A percentile compares a stretch with the other conserved stretches of the same genome.
These are phyloP conservation scores for Hydrolagus affinis DNA, from an alignment of 2,113 vertebrate genomes.

Conservation along the genomic window DNA sequence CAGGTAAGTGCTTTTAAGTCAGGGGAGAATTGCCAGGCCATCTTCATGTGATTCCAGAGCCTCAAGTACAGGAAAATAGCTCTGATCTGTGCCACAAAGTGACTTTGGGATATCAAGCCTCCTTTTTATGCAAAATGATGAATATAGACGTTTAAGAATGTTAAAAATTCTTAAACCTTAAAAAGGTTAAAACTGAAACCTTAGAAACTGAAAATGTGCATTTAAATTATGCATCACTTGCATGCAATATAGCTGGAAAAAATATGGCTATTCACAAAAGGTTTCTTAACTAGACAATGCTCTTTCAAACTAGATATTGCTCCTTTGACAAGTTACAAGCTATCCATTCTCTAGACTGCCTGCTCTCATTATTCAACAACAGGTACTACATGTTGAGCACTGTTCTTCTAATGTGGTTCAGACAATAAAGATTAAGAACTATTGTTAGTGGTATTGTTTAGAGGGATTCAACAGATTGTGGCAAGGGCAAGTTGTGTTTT, in stretches of 20 bases:
- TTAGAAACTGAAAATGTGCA: neutral
- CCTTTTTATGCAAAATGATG: neutral
- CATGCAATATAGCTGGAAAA: neutral
- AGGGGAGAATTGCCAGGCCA: neutral
- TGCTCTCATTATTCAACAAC: no score
- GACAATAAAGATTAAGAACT: neutral
- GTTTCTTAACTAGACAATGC: no score
- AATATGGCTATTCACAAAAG: neutral
- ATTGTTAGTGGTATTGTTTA: neutral
- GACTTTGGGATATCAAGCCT: neutral
- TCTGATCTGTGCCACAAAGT: neutral
- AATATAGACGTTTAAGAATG: neutral
- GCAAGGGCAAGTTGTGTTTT: neutral
- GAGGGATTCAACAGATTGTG: neutral
- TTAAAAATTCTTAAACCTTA: no score
- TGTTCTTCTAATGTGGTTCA: no score
- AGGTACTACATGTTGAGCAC: no score
- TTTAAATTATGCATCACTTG: neutral
- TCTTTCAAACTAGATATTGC: no score
- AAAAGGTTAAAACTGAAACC: no score
- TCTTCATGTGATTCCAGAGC: neutral
- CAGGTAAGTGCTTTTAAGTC: neutral
- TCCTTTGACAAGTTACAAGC: no score
- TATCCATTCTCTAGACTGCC: no score
- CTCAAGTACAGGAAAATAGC: neutral